Base-by-base conservation (phyloP, 2,888 invertebrate species). In the Hirtodrosophila duncani region DNA sequence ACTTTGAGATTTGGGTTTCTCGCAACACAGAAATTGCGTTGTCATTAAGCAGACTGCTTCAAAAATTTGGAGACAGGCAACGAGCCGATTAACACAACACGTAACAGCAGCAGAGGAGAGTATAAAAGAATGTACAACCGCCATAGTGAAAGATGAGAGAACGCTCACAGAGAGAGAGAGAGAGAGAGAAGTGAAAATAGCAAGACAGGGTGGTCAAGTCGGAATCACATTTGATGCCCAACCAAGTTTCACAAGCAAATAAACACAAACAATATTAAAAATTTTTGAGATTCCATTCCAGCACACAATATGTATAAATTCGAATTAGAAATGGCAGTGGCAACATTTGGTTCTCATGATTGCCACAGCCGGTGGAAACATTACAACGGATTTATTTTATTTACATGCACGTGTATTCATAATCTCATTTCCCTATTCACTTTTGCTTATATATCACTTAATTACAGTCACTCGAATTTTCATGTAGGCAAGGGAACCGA, bases 81-180 rank as follows among this genome's bases (percentile, higher is more conserved):
- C 10, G 14, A 6, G 29, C 39, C 45, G 49, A 61, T n/a, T 51
- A 60, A 60, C 45, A 51, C 27, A 33, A 59, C 53, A 75, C 72
- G 74, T 80, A 72, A 81, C 67, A 68, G 42, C 67, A 16, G 49
- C 69, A 69, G 69, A 29, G 53, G 53, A 34, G 33, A 34, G 41
- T 37, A 48, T 52, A 60, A 31, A 69, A 69, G 74, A 74, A 63
- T 46, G 58, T 38, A 50, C 34, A 29, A 6, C n/a, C 7, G n/a
- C 9, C 61, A 55, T 61, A 51, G 37, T 34, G 38, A 55, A 56
- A 30, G 45, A 48, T 20, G 38, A 52, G 39, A 38, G 45, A 31
- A 39, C 14, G 30, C 14, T 8, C 8, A 20, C 9, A 29, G 16
- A 14, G 10, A 10, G n/a, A 13, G 17, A 14, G 14, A 16, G 14